These are phyloP conservation scores for Oreotrochilus melanogaster DNA, from an alignment of 2,113 vertebrate species.

Conservation along the genomic window DNA sequence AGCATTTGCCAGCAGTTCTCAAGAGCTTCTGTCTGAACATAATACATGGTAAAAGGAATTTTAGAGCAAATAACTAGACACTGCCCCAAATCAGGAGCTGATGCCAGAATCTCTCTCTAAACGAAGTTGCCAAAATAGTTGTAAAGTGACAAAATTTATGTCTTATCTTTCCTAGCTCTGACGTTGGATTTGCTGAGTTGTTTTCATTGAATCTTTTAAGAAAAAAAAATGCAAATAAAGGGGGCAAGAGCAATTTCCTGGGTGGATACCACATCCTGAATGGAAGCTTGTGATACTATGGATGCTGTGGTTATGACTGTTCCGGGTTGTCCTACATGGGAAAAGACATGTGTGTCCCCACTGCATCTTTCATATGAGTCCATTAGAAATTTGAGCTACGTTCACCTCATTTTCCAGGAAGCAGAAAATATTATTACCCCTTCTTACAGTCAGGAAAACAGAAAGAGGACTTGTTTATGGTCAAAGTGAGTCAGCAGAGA, in stretches of 20 bases:
- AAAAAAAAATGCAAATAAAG: neutral
- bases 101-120: neutral
- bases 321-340: neutral
- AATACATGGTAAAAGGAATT: neutral
- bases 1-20: neutral
- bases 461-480: neutral
- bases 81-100: neutral
- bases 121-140: neutral
- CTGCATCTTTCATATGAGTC: neutral
- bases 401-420: neutral
- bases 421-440: neutral
- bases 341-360: neutral
- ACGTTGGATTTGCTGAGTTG: neutral
- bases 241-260: neutral
- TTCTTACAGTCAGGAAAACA: neutral
- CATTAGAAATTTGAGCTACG: neutral
- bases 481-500: conserved; percentile 15
- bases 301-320: neutral
- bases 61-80: neutral
- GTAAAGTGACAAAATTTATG: neutral
- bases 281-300: neutral
- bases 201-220: neutral
- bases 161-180: neutral
- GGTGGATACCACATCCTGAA: neutral
- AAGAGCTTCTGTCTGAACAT: neutral